Conservation (phyloP, 2,888 invertebrate species). For the Sinopyrophorus schimmeli region DNA sequence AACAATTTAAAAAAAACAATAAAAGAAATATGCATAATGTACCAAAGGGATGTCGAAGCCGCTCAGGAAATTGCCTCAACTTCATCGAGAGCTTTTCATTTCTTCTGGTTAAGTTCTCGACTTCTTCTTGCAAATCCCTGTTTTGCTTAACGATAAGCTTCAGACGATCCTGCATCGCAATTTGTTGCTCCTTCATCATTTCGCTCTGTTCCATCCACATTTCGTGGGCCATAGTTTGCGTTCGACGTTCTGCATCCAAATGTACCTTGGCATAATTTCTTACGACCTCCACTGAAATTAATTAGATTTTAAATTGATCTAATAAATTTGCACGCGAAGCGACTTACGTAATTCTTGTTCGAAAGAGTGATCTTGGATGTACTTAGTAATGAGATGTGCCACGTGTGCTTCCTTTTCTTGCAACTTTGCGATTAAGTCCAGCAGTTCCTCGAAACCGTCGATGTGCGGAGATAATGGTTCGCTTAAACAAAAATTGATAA, state of each 20-base stretch:
- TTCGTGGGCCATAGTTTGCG: conserved; percentile 43
- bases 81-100: conserved; percentile 41
- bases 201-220: conserved; percentile 48
- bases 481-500: not conserved
- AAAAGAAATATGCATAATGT: not conserved
- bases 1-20: not conserved
- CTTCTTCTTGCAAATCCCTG: conserved; percentile 46
- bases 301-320: conserved; percentile 4
- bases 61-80: conserved; percentile 3
- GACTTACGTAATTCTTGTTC: conserved; percentile 44
- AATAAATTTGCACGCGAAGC: not conserved
- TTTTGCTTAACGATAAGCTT: conserved; percentile 46
- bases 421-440: conserved; percentile 36
- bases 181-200: conserved; percentile 42
- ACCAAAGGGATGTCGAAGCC: not conserved
- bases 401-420: conserved; percentile 42
- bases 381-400: conserved; percentile 39
- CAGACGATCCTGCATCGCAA: conserved; percentile 42
- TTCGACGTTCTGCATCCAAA: conserved; percentile 43
- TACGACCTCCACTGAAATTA: conserved; percentile 41
- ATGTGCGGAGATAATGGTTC: not conserved
- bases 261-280: conserved; percentile 42
- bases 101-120: conserved; percentile 43
- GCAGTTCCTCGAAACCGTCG: conserved; percentile 28
- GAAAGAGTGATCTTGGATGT: conserved; percentile 40